Evolutionary conservation across 2,888 invertebrate species (phyloP).

Genomic region (Eupithecia abbreviata): DNA sequence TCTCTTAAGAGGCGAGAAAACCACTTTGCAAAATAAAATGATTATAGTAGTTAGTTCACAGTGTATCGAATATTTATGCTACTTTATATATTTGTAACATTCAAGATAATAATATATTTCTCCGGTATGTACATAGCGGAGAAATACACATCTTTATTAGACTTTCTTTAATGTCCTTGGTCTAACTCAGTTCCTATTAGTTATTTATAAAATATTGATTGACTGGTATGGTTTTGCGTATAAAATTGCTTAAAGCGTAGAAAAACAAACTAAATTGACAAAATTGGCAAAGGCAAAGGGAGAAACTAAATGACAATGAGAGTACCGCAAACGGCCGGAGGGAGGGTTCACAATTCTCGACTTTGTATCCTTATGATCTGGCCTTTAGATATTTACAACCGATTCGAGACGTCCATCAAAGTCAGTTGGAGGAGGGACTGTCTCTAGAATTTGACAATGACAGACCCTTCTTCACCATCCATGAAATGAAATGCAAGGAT

Average conservation of each 20-base stretch:
- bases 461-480: slow-evolving; percentile 48
- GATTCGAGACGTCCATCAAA: slow-evolving; percentile 47
- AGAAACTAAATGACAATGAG: slow-evolving; percentile 11
- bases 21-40: background rate
- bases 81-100: background rate
- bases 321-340: slow-evolving; percentile 13
- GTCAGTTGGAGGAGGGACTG: slow-evolving; percentile 42
- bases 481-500: slow-evolving; percentile 67
- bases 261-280: background rate
- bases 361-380: slow-evolving; percentile 29
- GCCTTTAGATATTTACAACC: slow-evolving; percentile 47
- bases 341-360: slow-evolving; percentile 21
- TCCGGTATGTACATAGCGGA: background rate
- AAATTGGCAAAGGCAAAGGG: background rate
- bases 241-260: background rate
- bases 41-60: background rate
- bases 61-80: background rate
- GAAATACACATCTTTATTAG: background rate
- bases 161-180: background rate
- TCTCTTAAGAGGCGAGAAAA: background rate
- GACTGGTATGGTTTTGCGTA: background rate
- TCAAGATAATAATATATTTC: background rate
- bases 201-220: background rate
- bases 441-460: slow-evolving; percentile 52
- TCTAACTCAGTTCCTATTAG: background rate